phyloP scores from a whole-genome alignment of 1,140 invertebrate genomes.

The Lineus longissimus region DNA sequence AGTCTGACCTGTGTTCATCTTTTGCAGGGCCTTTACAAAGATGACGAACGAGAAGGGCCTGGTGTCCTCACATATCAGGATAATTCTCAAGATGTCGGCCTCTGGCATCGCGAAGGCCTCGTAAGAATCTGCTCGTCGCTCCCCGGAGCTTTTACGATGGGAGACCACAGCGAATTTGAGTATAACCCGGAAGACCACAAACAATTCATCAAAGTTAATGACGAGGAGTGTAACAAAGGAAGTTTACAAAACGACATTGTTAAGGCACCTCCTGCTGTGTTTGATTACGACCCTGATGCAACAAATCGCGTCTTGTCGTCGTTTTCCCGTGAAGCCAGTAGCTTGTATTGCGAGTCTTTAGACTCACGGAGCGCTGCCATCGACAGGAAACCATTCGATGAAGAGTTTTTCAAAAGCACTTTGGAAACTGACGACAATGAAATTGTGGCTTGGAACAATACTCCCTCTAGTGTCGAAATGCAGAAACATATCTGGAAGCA shows the following conservation, averaged over 20 bases:
- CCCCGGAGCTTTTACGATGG: slow-evolving; percentile 37
- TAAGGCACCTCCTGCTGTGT: slow-evolving; percentile 16
- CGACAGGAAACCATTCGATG: slow-evolving; percentile 38
- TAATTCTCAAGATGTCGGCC: slow-evolving; percentile 45
- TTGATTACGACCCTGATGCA: slow-evolving; percentile 23
- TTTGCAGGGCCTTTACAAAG: slow-evolving; percentile 48
- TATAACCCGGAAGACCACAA: slow-evolving; percentile 36
- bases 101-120: slow-evolving; percentile 47
- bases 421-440: slow-evolving; percentile 18
- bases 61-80: slow-evolving; percentile 47
- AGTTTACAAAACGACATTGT: not conserved
- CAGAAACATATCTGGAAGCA: slow-evolving; percentile 42
- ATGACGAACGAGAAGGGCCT: slow-evolving; percentile 49
- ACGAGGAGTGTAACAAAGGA: slow-evolving; percentile 5
- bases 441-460: slow-evolving; percentile 40
- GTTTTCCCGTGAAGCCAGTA: not conserved
- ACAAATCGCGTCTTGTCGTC: not conserved
- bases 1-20: no score
- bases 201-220: slow-evolving; percentile 22
- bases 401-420: slow-evolving; percentile 34
- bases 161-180: slow-evolving; percentile 41
- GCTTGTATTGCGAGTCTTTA: slow-evolving; percentile 35
- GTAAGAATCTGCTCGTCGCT: slow-evolving; percentile 36
- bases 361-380: slow-evolving; percentile 40
- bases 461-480: slow-evolving; percentile 38